A percentile compares a stretch with the other conserved stretches of the same genome.
Conservation (phyloP, 2,888 invertebrate species). For the Orchesella flavescens region DNA sequence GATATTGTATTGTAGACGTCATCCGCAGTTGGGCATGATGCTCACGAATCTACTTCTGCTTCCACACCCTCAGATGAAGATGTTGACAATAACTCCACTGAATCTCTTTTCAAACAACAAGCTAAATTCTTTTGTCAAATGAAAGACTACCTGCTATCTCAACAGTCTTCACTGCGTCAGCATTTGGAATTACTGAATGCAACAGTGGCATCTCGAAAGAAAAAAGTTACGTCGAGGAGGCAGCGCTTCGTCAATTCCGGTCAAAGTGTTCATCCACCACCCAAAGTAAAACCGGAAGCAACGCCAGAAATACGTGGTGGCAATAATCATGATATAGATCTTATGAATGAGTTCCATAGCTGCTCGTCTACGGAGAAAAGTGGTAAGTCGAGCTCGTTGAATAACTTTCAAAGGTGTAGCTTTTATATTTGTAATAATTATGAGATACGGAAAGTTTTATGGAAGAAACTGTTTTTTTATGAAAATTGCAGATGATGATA, state of each 20-base stretch:
- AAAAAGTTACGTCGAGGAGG: constrained; percentile 46
- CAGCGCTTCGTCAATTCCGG: constrained; percentile 49
- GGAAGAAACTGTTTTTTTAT: not conserved
- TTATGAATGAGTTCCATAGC: constrained; percentile 65
- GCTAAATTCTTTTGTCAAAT: constrained; percentile 70
- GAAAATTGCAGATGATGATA: constrained; percentile 65
- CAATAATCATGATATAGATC: constrained; percentile 59
- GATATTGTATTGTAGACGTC: constrained; percentile 1
- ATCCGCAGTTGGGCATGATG: constrained; percentile 44
- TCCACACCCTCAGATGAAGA: constrained; percentile 68
- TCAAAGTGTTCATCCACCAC: constrained; percentile 57
- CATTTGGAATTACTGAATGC: constrained; percentile 68
- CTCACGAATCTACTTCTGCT: constrained; percentile 61
- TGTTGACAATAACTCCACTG: constrained; percentile 50
- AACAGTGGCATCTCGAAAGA: constrained; percentile 67
- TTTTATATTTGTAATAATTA: too few relatives aligned
- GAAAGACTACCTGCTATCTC: constrained; percentile 69
- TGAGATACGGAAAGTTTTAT: too few relatives aligned
- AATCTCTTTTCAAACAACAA: constrained; percentile 70
- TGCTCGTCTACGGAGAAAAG: constrained; percentile 66
- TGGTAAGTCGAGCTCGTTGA: constrained; percentile 30
- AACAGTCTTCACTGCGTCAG: constrained; percentile 69
- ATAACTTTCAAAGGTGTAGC: too few relatives aligned
- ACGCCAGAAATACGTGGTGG: constrained; percentile 48
- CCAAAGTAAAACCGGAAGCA: constrained; percentile 52